A percentile compares a stretch with the other conserved stretches of the same genome.
These are phyloP conservation scores for Caenorhabditis briggsae DNA, from an alignment of 1,140 invertebrate species.

Conservation along the genomic window DNA sequence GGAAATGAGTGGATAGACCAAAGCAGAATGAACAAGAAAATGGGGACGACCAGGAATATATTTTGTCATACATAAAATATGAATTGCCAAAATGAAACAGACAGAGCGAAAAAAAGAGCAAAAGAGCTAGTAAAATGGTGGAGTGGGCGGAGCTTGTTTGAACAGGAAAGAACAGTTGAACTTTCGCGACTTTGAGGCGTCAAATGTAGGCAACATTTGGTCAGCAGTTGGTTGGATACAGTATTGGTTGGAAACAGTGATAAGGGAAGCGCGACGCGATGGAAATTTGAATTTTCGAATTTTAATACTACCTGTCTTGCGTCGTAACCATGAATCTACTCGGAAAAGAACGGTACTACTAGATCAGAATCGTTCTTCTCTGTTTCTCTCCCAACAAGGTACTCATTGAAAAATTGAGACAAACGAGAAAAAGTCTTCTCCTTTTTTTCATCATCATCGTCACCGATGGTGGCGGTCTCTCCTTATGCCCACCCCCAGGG, in stretches of 20 bases:
- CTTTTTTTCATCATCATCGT: background rate
- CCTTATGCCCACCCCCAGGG: slow-evolving; percentile 40
- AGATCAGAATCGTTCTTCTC: slow-evolving; percentile 6
- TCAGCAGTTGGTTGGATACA: background rate
- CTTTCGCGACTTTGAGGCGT: slow-evolving; percentile 17
- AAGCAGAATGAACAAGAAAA: background rate
- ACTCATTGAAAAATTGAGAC: background rate
- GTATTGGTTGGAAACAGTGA: background rate
- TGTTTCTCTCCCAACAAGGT: background rate
- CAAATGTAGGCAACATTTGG: slow-evolving; percentile 33
- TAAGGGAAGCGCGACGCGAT: slow-evolving; percentile 13
- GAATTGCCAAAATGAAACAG: background rate
- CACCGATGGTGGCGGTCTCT: background rate
- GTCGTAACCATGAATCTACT: background rate
- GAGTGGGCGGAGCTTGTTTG: background rate
- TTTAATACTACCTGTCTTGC: too few species aligned
- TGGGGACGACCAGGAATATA: background rate
- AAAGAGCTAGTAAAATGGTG: background rate
- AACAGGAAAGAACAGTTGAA: slow-evolving; percentile 22
- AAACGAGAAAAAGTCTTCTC: background rate
- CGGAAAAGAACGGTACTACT: background rate
- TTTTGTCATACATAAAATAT: slow-evolving; percentile 52
- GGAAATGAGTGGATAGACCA: background rate
- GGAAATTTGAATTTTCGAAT: slow-evolving; percentile 32
- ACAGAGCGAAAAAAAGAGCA: background rate